These are phyloP conservation scores for Oncorhynchus gorbuscha DNA, from an alignment of 2,113 vertebrate species.

Conservation along the genomic window DNA sequence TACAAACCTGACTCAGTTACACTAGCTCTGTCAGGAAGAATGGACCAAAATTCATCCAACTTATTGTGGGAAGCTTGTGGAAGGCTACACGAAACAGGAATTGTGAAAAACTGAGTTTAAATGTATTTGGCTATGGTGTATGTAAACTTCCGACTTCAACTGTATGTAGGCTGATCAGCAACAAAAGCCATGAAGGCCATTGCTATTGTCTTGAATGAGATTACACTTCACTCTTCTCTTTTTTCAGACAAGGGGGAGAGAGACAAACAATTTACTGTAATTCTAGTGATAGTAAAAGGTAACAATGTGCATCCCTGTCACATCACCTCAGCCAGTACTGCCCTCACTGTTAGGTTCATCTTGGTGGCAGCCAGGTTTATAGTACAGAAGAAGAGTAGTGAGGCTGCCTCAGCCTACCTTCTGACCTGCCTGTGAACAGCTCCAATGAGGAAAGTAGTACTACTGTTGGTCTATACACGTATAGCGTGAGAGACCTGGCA, in stretches of 20 bases:
- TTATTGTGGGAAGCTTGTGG: no score
- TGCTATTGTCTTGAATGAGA: no score
- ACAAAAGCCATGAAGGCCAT: no score
- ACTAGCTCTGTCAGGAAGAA: no score
- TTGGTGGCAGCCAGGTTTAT: not conserved
- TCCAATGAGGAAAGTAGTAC: not conserved
- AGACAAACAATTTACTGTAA: not conserved
- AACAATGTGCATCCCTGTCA: not conserved
- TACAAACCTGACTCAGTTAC: no score
- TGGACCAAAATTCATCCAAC: no score
- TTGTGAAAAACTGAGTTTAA: no score
- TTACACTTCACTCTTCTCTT: not conserved
- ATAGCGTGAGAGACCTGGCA: not conserved
- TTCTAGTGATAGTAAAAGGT: not conserved
- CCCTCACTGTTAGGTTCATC: not conserved
- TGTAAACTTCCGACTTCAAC: no score
- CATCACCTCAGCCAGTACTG: not conserved
- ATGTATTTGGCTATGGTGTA: no score
- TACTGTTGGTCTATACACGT: not conserved
- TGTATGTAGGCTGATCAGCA: no score
- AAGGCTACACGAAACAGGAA: no score
- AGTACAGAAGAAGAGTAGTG: not conserved
- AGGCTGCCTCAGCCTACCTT: not conserved
- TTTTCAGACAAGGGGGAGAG: not conserved
- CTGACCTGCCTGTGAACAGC: conserved; percentile 5